A percentile compares a stretch with the other conserved stretches of the same genome.
These are phyloP conservation scores for Diorhabda carinulata DNA, from an alignment of 1,140 invertebrate genomes.

Conservation along the genomic window DNA sequence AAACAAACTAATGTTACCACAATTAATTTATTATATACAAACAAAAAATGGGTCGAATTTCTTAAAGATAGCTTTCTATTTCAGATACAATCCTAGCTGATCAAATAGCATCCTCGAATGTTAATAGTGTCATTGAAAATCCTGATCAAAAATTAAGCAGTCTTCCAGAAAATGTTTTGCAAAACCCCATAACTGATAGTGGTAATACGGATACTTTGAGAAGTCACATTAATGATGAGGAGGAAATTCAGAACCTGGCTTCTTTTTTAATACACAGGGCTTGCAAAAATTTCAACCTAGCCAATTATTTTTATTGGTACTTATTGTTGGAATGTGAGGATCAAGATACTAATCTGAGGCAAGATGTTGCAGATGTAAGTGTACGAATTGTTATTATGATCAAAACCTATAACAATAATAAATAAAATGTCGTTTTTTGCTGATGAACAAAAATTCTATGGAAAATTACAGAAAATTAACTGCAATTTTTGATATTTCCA, in stretches of 20 bases:
- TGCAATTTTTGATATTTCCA: background rate
- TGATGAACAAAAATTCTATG: too few species aligned
- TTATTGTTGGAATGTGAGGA: slow-evolving; percentile 90
- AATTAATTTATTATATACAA: too few species aligned
- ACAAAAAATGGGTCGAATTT: too few species aligned
- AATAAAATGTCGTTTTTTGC: too few species aligned
- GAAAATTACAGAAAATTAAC: background rate
- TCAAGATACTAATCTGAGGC: slow-evolving; percentile 62
- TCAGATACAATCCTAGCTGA: slow-evolving; percentile 32
- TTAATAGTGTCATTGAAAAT: slow-evolving; percentile 37
- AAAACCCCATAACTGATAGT: slow-evolving; percentile 41
- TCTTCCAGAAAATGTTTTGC: slow-evolving; percentile 35
- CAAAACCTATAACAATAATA: too few species aligned
- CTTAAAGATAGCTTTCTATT: too few species aligned
- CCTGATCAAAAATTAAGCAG: slow-evolving; percentile 11
- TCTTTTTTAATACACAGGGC: slow-evolving; percentile 89
- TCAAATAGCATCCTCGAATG: slow-evolving; percentile 32
- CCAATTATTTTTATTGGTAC: slow-evolving; percentile 98
- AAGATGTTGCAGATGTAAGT: slow-evolving; percentile 57
- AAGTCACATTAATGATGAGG: slow-evolving; percentile 67
- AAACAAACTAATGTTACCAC: too few species aligned
- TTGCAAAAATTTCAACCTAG: slow-evolving; percentile 81
- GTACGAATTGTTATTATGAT: background rate
- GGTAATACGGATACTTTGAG: slow-evolving; percentile 50
- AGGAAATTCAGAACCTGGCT: slow-evolving; percentile 73